Conservation (phyloP, 2,113 vertebrate species). For the Takifugu flavidus region DNA sequence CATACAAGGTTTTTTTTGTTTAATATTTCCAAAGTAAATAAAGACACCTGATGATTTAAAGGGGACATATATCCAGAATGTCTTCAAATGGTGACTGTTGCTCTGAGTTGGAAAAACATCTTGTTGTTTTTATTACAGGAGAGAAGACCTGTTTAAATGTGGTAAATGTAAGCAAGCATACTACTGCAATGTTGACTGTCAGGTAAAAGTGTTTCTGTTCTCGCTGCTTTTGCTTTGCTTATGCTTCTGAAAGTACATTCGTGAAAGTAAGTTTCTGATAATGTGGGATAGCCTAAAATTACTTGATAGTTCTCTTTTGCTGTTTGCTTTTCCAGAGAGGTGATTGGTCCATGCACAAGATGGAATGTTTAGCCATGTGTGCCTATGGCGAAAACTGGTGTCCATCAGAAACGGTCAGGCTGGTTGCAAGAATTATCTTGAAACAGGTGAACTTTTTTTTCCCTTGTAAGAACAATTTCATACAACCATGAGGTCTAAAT, state of each 20-base stretch:
- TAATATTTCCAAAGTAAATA: no score
- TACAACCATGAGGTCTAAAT: background rate
- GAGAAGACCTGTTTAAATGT: constrained; percentile 92
- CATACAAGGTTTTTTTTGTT: no score
- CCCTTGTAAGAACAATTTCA: background rate
- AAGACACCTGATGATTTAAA: no score
- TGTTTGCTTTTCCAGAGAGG: constrained; percentile 75
- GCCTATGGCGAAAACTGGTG: constrained; percentile 91
- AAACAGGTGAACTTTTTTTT: constrained; percentile 82
- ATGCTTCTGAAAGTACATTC: background rate
- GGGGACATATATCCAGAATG: background rate
- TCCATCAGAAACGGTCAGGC: constrained; percentile 92
- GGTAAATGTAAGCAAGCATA: constrained; percentile 96
- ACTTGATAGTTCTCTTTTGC: background rate
- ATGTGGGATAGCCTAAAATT: no score
- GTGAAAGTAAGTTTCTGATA: background rate
- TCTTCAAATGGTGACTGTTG: background rate
- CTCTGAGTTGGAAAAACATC: background rate
- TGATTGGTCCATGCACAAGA: constrained; percentile 95
- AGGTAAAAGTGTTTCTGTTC: constrained; percentile 76
- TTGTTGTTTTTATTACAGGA: constrained; percentile 76
- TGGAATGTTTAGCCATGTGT: constrained; percentile 93
- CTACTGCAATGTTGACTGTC: constrained; percentile 94
- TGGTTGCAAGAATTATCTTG: constrained; percentile 90
- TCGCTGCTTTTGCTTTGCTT: background rate